Evolutionary conservation across 2,888 invertebrate species (phyloP).

Genomic region (Aporophyla nigra): DNA sequence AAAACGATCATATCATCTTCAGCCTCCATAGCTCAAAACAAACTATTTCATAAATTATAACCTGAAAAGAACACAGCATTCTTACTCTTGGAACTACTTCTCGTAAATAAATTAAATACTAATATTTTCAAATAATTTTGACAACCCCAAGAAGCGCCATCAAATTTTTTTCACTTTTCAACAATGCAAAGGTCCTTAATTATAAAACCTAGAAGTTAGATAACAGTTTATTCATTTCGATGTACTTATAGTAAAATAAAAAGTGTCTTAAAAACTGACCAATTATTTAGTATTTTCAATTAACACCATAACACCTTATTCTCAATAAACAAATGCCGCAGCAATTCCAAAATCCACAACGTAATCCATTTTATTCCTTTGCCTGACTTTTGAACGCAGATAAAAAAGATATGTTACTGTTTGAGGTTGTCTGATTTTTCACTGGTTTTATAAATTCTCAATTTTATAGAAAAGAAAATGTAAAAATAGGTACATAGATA

Average conservation of each 20-base stretch:
- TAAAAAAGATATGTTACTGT: conserved; percentile 9
- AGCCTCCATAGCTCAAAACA: conserved; percentile 58
- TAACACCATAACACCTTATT: background rate
- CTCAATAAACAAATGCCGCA: conserved; percentile 12
- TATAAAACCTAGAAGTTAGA: conserved; percentile 39
- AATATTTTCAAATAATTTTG: conserved; percentile 60
- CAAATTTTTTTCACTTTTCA: conserved; percentile 48
- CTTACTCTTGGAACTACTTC: background rate
- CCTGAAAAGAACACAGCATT: conserved; percentile 37
- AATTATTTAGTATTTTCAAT: conserved; percentile 12
- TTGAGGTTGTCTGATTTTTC: background rate
- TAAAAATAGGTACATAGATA: background rate
- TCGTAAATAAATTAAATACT: background rate
- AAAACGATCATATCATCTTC: conserved; percentile 72
- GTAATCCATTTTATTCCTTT: conserved; percentile 47
- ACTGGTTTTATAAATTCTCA: background rate
- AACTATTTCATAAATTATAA: conserved; percentile 24
- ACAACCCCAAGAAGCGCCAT: conserved; percentile 64
- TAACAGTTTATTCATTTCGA: background rate
- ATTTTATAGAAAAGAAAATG: background rate
- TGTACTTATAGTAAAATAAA: background rate
- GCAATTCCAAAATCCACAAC: conserved; percentile 11
- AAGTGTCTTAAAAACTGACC: conserved; percentile 4
- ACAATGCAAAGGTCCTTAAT: conserved; percentile 50
- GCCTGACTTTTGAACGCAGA: conserved; percentile 49